Evolutionary conservation across 2,797 vertebrate genomes (phyloP), one percentile per base, ranked within the genome.

Genomic region (Chelon labrosus): DNA sequence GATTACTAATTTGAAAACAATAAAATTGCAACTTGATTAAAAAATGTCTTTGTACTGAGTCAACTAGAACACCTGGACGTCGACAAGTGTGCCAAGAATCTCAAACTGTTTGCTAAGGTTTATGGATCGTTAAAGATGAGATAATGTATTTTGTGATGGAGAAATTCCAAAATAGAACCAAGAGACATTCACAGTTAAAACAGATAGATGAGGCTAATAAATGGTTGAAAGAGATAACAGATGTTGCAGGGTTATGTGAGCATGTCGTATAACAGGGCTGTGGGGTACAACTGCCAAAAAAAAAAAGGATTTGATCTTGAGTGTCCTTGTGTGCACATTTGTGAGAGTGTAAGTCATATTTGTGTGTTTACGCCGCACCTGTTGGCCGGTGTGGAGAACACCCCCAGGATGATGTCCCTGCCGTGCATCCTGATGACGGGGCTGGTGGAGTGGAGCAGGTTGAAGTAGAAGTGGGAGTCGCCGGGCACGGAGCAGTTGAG

Each of bases 381-480:
- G 95, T 99, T 99, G 20, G 96, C 70, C 0, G 98, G 98, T 0
- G 98, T 99, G 76, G 98, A 99, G 91, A 99, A 99, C 64, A 98
- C 95, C 0, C 96, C 97, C 8, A 99, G 94, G 75, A 99, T 94
- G 71, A 97, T 93, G 0, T 97, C 96, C 20, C 96, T 94, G 80
- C 97, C 97, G 0, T 97, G 96, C 77, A 98, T 94, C 85, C 90
- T 94, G 90, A 99, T 91, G 87, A 98, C 86, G 46, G 96, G 95
- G 0, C 97, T 99, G 87, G 97, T 97, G 0, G 97, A 96, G 82
- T 97, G 98, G 79, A 99, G 96, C 88, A 98, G 94, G 4, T 99
- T 98, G 83, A 99, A 99, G 90, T 99, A 99, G 93, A 99, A 99
- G 83, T 98, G 97, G 0, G 97, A 96, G 66, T 99, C 97, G 0